A percentile compares a stretch with the other conserved stretches of the same genome.
Conservation (phyloP, 2,797 vertebrate genomes). For the Florisuga fusca region DNA sequence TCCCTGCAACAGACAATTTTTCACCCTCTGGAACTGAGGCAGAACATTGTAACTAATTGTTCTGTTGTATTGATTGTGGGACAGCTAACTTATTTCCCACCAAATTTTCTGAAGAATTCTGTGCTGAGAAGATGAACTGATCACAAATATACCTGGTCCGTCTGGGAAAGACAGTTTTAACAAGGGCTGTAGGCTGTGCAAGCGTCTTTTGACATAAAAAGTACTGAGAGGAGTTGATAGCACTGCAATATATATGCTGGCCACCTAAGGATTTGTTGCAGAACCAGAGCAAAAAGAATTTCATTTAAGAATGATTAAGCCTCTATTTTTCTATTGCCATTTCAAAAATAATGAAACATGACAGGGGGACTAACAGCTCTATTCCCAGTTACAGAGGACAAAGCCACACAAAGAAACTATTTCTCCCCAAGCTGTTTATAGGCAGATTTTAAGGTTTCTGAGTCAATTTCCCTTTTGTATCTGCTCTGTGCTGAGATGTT, state of each 20-base stretch:
- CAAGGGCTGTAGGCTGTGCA: not conserved
- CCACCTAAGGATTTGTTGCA: not conserved
- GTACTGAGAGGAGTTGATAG: not conserved
- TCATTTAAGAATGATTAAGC: not conserved
- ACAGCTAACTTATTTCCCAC: not conserved
- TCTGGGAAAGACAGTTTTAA: not conserved
- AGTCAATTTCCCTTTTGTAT: not conserved
- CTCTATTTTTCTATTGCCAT: not conserved
- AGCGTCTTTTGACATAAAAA: not conserved
- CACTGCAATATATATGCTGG: not conserved
- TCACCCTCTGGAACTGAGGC: not conserved
- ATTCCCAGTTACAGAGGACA: not conserved
- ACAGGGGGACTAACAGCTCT: not conserved
- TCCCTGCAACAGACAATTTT: not conserved
- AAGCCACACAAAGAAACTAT: not conserved
- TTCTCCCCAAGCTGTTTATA: not conserved
- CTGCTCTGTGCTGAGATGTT: not conserved
- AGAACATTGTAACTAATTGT: not conserved
- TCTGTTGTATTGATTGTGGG: not conserved
- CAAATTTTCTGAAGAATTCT: not conserved
- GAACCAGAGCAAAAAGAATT: not conserved
- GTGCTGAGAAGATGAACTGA: accelerated
- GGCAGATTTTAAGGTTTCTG: not conserved
- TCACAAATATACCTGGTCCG: not conserved
- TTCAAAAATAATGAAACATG: not conserved